Conservation (phyloP, 2,888 invertebrate species). For the Tachina lurida region DNA sequence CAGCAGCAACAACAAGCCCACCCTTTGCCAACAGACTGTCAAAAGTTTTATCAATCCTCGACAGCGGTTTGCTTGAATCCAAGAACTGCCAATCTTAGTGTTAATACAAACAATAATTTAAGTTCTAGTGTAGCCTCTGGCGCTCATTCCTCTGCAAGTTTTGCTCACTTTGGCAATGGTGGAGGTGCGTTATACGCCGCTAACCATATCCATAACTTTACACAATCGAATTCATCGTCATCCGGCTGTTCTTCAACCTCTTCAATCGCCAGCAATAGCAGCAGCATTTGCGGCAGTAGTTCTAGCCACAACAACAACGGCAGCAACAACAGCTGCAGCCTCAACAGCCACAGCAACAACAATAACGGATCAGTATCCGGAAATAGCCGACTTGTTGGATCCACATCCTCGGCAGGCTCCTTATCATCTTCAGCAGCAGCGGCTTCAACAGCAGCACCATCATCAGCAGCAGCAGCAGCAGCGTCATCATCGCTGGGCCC, state of each 20-base stretch:
- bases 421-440: conserved; percentile 59
- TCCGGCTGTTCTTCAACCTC: conserved; percentile 75
- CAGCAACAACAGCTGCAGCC: conserved; percentile 35
- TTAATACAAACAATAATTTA: conserved; percentile 17
- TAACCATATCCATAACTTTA: conserved; percentile 80
- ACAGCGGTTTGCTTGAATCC: conserved; percentile 50
- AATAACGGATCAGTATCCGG: conserved; percentile 70
- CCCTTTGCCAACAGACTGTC: conserved; percentile 22
- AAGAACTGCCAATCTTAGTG: conserved; percentile 51
- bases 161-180: conserved; percentile 79
- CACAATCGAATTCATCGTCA: conserved; percentile 75
- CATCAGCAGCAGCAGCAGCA: conserved; percentile 58
- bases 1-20: conserved; percentile 55
- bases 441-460: conserved; percentile 30
- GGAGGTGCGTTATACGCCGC: conserved; percentile 81
- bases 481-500: conserved; percentile 70
- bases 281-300: conserved; percentile 75
- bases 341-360: conserved; percentile 5
- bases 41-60: conserved; percentile 60
- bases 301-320: conserved; percentile 56
- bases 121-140: conserved; percentile 23
- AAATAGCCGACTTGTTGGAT: conserved; percentile 72
- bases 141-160: conserved; percentile 70
- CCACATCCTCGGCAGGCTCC: conserved; percentile 57
- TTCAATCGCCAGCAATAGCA: conserved; percentile 76